Percentiles rank a stretch among this genome's conserved stretches.
Conservation (phyloP, 1,140 invertebrate genomes). For the Cyphomyrmex costatus region DNA sequence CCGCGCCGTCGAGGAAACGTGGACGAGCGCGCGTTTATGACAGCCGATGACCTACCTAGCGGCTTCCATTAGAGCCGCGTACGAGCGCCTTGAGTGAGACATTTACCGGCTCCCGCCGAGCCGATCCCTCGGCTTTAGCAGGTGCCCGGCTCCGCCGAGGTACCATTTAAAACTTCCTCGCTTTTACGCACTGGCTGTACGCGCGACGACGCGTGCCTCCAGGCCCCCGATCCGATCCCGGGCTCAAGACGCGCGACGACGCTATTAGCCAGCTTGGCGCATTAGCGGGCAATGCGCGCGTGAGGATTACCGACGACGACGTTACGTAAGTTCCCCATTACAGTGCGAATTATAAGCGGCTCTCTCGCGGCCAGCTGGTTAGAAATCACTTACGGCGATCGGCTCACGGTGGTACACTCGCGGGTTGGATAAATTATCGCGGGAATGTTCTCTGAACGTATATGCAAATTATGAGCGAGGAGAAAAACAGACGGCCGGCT, state of each 20-base stretch:
- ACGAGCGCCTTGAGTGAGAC: slow-evolving; percentile 75
- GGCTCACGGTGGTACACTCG: neutral
- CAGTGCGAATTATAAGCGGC: slow-evolving; percentile 57
- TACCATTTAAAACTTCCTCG: slow-evolving; percentile 60
- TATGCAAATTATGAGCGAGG: slow-evolving; percentile 69
- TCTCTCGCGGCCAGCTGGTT: slow-evolving; percentile 47
- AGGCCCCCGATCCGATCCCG: slow-evolving; percentile 7
- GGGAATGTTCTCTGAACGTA: slow-evolving; percentile 54
- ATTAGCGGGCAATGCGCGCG: slow-evolving; percentile 27
- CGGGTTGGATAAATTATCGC: slow-evolving; percentile 47
- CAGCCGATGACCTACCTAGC: slow-evolving; percentile 79
- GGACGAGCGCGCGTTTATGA: slow-evolving; percentile 75
- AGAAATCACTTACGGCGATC: slow-evolving; percentile 63
- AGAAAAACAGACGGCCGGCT: slow-evolving; percentile 23
- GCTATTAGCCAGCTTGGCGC: slow-evolving; percentile 36
- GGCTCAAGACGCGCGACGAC: slow-evolving; percentile 35
- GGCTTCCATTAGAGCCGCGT: slow-evolving; percentile 73
- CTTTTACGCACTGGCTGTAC: slow-evolving; percentile 39
- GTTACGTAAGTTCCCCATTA: slow-evolving; percentile 49
- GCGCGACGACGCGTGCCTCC: slow-evolving; percentile 25
- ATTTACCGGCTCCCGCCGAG: slow-evolving; percentile 70
- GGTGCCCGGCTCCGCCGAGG: slow-evolving; percentile 1
- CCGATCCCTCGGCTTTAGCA: slow-evolving; percentile 63
- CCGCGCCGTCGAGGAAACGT: slow-evolving; percentile 71
- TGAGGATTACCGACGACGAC: slow-evolving; percentile 45